phyloP scores from a whole-genome alignment of 2,888 invertebrate genomes.

The Chloroclystis v-ata region DNA sequence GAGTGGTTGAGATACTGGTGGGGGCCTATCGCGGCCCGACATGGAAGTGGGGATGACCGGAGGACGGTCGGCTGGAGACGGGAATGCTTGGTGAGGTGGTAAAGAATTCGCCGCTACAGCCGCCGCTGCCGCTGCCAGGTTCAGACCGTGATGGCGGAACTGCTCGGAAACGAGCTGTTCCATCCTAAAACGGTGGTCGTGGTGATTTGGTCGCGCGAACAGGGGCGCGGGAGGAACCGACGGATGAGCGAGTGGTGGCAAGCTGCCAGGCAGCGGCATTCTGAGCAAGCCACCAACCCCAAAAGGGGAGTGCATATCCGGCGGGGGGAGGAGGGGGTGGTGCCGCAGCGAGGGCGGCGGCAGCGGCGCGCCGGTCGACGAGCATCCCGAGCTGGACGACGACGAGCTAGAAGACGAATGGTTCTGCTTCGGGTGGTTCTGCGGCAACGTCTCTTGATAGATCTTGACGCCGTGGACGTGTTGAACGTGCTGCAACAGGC shows the following conservation, averaged over 20 bases:
- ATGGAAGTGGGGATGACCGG: conserved; percentile 74
- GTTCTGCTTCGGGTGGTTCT: conserved; percentile 69
- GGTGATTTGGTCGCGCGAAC: conserved; percentile 86
- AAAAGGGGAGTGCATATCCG: conserved; percentile 86
- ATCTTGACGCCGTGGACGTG: conserved; percentile 95
- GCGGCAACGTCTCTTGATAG: conserved; percentile 84
- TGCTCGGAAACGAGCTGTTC: conserved; percentile 90
- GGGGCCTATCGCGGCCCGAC: conserved; percentile 68
- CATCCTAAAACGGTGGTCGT: conserved; percentile 88
- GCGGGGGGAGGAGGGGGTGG: conserved; percentile 82
- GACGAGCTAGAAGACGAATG: conserved; percentile 79
- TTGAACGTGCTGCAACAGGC: conserved; percentile 95
- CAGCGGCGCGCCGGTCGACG: conserved; percentile 74
- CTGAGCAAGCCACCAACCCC: conserved; percentile 84
- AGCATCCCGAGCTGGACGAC: conserved; percentile 77
- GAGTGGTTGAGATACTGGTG: conserved; percentile 80
- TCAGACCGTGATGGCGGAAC: conserved; percentile 87
- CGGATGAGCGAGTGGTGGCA: conserved; percentile 81
- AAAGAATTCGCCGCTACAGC: conserved; percentile 81
- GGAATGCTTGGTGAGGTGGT: conserved; percentile 80
- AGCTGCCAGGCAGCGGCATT: conserved; percentile 83
- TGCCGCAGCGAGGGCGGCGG: conserved; percentile 82
- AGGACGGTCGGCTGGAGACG: conserved; percentile 79
- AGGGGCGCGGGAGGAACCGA: conserved; percentile 85
- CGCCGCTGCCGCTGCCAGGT: conserved; percentile 86